Percentiles rank a stretch among this genome's conserved stretches.
phyloP scores from a whole-genome alignment of 2,113 vertebrate species.

The Eurystomus gularis region DNA sequence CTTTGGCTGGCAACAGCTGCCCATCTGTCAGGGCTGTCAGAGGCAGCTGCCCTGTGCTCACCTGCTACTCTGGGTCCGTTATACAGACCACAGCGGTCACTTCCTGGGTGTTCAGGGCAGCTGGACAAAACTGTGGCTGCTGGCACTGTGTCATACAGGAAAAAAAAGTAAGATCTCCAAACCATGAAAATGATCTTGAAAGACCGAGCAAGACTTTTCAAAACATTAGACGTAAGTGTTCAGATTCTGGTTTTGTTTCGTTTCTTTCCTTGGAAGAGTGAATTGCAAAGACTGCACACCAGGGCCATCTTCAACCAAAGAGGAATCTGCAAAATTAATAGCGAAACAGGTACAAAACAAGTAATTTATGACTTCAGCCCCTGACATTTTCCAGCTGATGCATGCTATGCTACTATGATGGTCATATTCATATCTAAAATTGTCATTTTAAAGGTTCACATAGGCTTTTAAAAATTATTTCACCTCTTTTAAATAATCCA shows the following conservation, averaged over 20 bases:
- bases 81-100: fast-evolving
- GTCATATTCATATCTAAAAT: neutral
- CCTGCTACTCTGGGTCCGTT: neutral
- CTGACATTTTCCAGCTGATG: neutral
- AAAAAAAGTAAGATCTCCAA: neutral
- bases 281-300: neutral
- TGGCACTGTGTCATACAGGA: neutral
- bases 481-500: fast-evolving
- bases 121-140: fast-evolving
- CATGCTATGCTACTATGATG: neutral
- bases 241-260: neutral
- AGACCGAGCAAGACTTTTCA: neutral
- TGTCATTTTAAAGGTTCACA: neutral
- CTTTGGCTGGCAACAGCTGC: neutral
- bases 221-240: neutral
- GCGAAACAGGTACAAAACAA: neutral
- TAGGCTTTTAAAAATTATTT: neutral
- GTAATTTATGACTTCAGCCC: neutral
- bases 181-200: neutral
- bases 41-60: neutral
- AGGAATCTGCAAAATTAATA: neutral
- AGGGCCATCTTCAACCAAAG: neutral
- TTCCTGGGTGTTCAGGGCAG: neutral
- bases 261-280: neutral
- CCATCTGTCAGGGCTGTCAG: too few species aligned